phyloP scores from a whole-genome alignment of 2,113 vertebrate genomes.

The Ictalurus punctatus region DNA sequence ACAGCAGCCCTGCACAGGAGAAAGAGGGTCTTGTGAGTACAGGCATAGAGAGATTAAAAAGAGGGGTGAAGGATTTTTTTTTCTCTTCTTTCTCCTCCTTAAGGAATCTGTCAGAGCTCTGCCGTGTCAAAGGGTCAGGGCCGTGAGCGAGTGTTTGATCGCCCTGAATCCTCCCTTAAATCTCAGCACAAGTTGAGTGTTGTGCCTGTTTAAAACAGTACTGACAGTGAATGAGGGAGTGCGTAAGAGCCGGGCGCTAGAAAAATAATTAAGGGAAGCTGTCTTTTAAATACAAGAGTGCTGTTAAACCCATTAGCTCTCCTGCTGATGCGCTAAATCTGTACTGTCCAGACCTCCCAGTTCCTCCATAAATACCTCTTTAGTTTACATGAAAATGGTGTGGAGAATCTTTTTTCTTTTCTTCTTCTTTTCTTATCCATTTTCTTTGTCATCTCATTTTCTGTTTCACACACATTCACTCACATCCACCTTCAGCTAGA shows the following conservation, averaged over 20 bases:
- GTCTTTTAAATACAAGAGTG: constrained; percentile 36
- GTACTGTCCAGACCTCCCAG: constrained; percentile 43
- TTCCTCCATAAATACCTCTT: constrained; percentile 30
- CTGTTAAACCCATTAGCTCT: constrained; percentile 44
- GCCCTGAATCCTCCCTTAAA: constrained; percentile 30
- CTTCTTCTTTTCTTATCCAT: neutral
- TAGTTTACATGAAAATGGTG: constrained; percentile 49
- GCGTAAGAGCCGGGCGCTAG: constrained; percentile 19
- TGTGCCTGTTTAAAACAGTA: constrained; percentile 8
- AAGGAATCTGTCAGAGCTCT: constrained; percentile 48
- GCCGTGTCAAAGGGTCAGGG: constrained; percentile 19
- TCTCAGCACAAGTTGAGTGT: constrained; percentile 21
- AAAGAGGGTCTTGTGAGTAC: constrained; percentile 15
- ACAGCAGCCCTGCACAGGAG: neutral
- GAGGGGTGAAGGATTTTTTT: constrained; percentile 15
- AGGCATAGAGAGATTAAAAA: constrained; percentile 15
- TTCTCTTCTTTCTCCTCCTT: neutral
- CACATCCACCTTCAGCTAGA: neutral
- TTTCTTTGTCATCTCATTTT: neutral
- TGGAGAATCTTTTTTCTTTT: constrained; percentile 10
- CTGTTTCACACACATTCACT: constrained; percentile 20
- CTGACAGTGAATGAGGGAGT: neutral
- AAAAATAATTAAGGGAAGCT: constrained; percentile 25
- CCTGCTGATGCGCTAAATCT: constrained; percentile 45
- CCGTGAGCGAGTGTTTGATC: constrained; percentile 44